Base-by-base conservation (phyloP, 2,888 invertebrate species). In the Catocala sponsa region DNA sequence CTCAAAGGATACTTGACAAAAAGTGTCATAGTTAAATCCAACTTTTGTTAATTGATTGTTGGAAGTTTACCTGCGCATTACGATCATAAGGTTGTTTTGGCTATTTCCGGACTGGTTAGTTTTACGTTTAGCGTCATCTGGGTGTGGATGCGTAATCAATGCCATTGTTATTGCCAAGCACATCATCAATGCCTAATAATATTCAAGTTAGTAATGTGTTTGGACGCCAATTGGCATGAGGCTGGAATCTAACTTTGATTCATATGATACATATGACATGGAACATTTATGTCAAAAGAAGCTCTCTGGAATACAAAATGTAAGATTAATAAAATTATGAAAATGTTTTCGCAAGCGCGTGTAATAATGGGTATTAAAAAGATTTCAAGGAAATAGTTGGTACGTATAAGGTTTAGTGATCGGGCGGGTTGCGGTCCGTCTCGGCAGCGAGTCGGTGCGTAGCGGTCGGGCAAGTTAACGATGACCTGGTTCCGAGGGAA, bases 401-500 rank as follows among this genome's bases (percentile, higher is more conserved):
- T 63, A 68, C 69, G 6, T 38, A 38, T 38, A 38, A 38, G 35
- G 35, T 38, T 5, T 47, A 68, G 72, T 79, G 79, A 81, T 78
- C 76, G 78, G 68, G 76, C 78, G 77, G 86, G 87, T 85, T 73
- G 89, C 84, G 88, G 86, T 82, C 72, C 73, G 81, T 79, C 77
- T 79, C 81, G 78, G 72, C 82, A 79, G 75, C 76, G 74, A 79
- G 81, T 75, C 77, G 82, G 75, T 76, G 76, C 78, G 81, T 87
- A 89, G 88, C 83, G 86, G 90, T 88, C 84, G 83, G 77, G 84
- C 85, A 81, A 83, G 85, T 86, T 86, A 87, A 87, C 88, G 91
- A 86, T 91, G 92, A 91, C 92, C 92, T 89, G 91, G 88, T 89
- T 93, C 80, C 79, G 82, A 91, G 91, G 91, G 91, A 92, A 91